Base-by-base conservation (phyloP, 1,140 invertebrate genomes). In the Trachelipus rathkii region DNA sequence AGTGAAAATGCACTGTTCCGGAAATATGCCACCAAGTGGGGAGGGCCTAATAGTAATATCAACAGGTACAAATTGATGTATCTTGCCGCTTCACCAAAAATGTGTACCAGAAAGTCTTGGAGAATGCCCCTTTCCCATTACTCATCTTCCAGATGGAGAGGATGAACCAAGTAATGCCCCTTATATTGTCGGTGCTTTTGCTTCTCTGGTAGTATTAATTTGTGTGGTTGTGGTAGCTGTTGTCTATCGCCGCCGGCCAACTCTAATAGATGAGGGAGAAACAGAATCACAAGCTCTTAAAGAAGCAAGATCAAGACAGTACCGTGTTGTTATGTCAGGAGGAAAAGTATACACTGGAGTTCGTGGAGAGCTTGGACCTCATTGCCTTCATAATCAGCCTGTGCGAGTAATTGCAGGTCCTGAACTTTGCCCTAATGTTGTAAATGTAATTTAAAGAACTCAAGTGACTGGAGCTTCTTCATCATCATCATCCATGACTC, bases 381-480 rank as follows among this genome's bases (percentile, higher is more conserved):
- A 80, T 74, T 60, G 50, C 50, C 50, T 60, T 19, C 50, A 60
- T 60, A 75, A 78, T 82, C 66, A 74, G 82, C 24, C 72, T 80
- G n/a, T 82, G 80, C 75, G 82, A 84, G 44, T 81, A 83, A 69
- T 81, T 82, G n/a, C 78, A 84, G 23, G 19, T 19, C 19, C 21
- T 15, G 78, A 83, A 23, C 74, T 77, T 19, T 79, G 81, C 8
- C 78, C 85, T 0, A 84, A 81, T 78, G 83, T 74, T n/a, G 74
- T 71, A 24, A 73, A 71, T 24, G 77, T 66, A 11, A 93, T 93
- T 79, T 92, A 94, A 82, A 87, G 92, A 21, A 90, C 91, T 84
- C 91, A 93, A 79, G 90, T 94, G 10, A 93, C 93, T 15, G 92
- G 92, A 23, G 91, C 92, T 15, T 87, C 86, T 0, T 93, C 92